Percentiles rank a stretch among this genome's conserved stretches.
Evolutionary conservation across 1,140 invertebrate species (phyloP).

Genomic region (Anoplophora glabripennis): DNA sequence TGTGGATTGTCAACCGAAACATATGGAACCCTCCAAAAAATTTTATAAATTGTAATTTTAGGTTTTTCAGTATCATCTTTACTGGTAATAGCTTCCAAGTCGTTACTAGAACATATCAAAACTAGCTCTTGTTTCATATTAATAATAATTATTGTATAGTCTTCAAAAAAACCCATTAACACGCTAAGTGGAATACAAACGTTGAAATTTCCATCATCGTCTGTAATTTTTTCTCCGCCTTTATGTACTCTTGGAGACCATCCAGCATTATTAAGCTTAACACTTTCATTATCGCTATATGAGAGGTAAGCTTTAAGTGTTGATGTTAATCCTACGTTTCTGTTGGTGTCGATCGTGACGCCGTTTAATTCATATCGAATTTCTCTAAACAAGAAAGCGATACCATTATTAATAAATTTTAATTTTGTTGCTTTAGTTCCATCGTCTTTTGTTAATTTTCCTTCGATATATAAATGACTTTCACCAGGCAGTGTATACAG

Average conservation of each 20-base stretch:
- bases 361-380: conserved; percentile 50
- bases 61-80: not conserved
- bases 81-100: conserved; percentile 28
- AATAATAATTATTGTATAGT: conserved; percentile 50
- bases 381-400: conserved; percentile 49
- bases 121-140: conserved; percentile 51
- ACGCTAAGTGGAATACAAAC: conserved; percentile 46
- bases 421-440: conserved; percentile 19
- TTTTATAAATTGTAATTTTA: conserved; percentile 13
- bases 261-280: conserved; percentile 34
- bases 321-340: conserved; percentile 46
- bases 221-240: not conserved
- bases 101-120: conserved; percentile 41
- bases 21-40: conserved; percentile 26
- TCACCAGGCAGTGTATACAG: not conserved
- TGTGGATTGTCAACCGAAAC: conserved; percentile 13
- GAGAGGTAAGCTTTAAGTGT: conserved; percentile 47
- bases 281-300: conserved; percentile 27
- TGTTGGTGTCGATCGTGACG: conserved; percentile 48
- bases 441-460: conserved; percentile 21
- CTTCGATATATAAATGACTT: conserved; percentile 24
- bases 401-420: conserved; percentile 45
- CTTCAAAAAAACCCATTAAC: conserved; percentile 50
- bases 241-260: conserved; percentile 31
- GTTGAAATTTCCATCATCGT: conserved; percentile 36